These are phyloP conservation scores for Oryzias melastigma DNA, from an alignment of 2,113 vertebrate species.

Conservation along the genomic window DNA sequence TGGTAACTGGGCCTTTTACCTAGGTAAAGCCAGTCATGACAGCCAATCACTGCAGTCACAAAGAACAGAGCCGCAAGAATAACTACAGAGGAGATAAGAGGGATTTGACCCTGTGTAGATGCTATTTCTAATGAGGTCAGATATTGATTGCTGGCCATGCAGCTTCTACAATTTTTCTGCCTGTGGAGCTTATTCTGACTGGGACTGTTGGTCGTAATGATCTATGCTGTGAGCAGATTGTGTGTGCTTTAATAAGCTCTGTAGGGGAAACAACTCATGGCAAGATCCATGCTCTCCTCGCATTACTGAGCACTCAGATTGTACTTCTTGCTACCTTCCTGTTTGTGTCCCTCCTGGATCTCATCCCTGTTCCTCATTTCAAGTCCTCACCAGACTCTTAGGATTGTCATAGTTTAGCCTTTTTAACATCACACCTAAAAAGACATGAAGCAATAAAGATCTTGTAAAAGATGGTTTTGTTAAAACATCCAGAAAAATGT, in stretches of 20 bases:
- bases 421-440: too few relatives aligned
- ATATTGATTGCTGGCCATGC: slow-evolving; percentile 51
- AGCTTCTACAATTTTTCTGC: slow-evolving; percentile 41
- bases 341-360: background rate
- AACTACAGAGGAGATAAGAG: slow-evolving; percentile 27
- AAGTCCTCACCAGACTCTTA: too few relatives aligned
- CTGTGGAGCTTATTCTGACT: slow-evolving; percentile 45
- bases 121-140: slow-evolving; percentile 59
- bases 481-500: too few relatives aligned
- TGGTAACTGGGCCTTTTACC: slow-evolving; percentile 21
- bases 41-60: slow-evolving; percentile 34
- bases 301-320: slow-evolving; percentile 38
- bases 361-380: too few relatives aligned
- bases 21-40: slow-evolving; percentile 28
- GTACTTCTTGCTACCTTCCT: slow-evolving; percentile 2
- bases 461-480: too few relatives aligned
- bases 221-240: slow-evolving; percentile 53
- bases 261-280: slow-evolving; percentile 57
- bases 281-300: slow-evolving; percentile 46
- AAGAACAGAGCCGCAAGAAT: slow-evolving; percentile 32
- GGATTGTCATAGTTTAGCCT: too few relatives aligned
- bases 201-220: slow-evolving; percentile 60
- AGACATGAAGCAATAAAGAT: too few relatives aligned
- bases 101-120: slow-evolving; percentile 30
- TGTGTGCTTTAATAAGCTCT: slow-evolving; percentile 75